Conservation (phyloP, 35 echinoderm and acorn worm genomes). For the Lytechinus pictus region DNA sequence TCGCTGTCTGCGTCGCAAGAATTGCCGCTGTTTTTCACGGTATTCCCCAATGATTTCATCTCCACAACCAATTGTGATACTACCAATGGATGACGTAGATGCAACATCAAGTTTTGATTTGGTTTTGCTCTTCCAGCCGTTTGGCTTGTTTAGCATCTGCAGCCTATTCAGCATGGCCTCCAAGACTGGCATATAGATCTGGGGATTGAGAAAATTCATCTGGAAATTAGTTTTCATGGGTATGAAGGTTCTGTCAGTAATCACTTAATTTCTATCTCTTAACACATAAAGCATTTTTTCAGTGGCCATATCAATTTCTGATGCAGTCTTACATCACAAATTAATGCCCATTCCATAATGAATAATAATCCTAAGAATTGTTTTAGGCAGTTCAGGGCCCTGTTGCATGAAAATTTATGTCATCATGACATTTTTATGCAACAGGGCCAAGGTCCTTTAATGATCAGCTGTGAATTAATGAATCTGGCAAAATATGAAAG, state of each 20-base stretch:
- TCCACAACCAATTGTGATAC: background rate
- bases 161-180: conserved; percentile 69
- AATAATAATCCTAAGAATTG: too few species aligned
- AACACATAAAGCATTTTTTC: too few species aligned
- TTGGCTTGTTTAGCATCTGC: conserved; percentile 61
- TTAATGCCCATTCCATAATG: too few species aligned
- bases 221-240: background rate
- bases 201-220: background rate
- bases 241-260: background rate
- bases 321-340: too few species aligned
- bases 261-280: too few species aligned
- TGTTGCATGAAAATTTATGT: too few species aligned
- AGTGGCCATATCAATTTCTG: too few species aligned
- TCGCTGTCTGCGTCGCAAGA: conserved; percentile 64
- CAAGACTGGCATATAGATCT: conserved; percentile 84
- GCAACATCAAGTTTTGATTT: background rate
- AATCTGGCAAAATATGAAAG: too few species aligned
- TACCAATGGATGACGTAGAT: background rate
- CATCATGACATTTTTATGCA: too few species aligned
- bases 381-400: too few species aligned
- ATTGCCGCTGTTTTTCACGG: conserved; percentile 82
- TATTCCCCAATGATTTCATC: conserved; percentile 57
- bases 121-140: conserved; percentile 45
- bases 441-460: too few species aligned
- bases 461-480: too few species aligned